phyloP scores from a whole-genome alignment of 2,797 vertebrate genomes.

The Mormyrops attenuatus region DNA sequence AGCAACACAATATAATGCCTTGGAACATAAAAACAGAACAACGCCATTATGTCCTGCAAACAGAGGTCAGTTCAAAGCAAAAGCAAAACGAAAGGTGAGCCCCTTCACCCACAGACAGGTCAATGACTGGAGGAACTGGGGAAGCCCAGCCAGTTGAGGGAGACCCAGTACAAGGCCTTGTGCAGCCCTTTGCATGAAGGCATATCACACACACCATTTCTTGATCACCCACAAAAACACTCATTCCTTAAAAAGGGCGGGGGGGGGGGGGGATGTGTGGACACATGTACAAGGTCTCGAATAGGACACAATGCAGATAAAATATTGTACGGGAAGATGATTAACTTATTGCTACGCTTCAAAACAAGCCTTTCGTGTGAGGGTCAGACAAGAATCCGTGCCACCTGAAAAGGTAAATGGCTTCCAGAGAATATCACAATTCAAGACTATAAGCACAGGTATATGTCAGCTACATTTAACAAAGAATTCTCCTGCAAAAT shows the following conservation, averaged over 20 bases:
- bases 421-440: neutral
- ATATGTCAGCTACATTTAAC: neutral
- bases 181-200: neutral
- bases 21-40: slow-evolving; percentile 79
- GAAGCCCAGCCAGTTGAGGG: neutral
- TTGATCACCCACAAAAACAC: neutral
- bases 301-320: neutral
- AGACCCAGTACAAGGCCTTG: neutral
- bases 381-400: neutral
- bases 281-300: neutral
- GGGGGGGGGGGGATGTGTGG: neutral
- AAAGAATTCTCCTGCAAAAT: neutral
- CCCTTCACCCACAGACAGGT: neutral
- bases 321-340: neutral
- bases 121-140: neutral
- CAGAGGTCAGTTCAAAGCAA: slow-evolving; percentile 24
- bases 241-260: neutral
- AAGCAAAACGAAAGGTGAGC: neutral
- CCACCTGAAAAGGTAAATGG: neutral
- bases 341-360: neutral
- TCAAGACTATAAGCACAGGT: neutral
- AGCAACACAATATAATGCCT: slow-evolving; percentile 89
- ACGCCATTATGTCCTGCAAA: slow-evolving; percentile 50
- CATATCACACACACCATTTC: neutral
- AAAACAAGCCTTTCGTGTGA: neutral